Evolutionary conservation across 2,113 vertebrate species (phyloP), one percentile per base, ranked within the genome.

Genomic region (Indri indri): DNA sequence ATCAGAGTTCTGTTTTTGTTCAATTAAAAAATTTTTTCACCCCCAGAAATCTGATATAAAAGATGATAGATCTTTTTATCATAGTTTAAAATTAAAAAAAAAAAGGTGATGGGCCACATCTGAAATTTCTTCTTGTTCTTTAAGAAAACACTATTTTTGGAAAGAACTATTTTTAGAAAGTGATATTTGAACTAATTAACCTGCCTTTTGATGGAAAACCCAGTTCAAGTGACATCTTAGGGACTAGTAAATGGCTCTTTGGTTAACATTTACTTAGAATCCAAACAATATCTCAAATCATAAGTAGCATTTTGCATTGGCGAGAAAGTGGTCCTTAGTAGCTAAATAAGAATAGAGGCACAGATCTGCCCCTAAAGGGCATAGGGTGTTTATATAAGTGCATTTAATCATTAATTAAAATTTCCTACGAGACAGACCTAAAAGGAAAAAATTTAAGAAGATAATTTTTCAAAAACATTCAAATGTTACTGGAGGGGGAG

Each of bases 1-100:
- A 52, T 94, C 77, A 88, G 54, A 96, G 42, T 93, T 22, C 18
- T 88, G 0, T 91, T 80, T 97, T 96, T 96, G 5, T 97, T 97
- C 52, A 68, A 77, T 92, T 16, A 74, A 63, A 45, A 14, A 45
- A 61, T 52, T 16, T 45, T 11, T 92, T 71, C 30, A 50, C 22
- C 54, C 6, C 37, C 45, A 95, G 65, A 90, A 32, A 57, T 94
- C 81, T 86, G 37, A 76, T 85, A 8, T 85, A 91, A 88, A 81
- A 89, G 17, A 83, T 95, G 71, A 65, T 83, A 4, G 47, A 65
- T 11, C 42, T 81, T 89, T 86, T 86, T 83, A 54, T 50, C 45
- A 77, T 50, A 87, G 57, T 57, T 95, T 23, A 45, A 87, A 66
- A 45, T 89, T n/a, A n/a, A 13, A 66, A 66, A 66, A 47, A 37